Conservation (phyloP, 2,888 invertebrate species). For the Drymonia ruficornis region DNA sequence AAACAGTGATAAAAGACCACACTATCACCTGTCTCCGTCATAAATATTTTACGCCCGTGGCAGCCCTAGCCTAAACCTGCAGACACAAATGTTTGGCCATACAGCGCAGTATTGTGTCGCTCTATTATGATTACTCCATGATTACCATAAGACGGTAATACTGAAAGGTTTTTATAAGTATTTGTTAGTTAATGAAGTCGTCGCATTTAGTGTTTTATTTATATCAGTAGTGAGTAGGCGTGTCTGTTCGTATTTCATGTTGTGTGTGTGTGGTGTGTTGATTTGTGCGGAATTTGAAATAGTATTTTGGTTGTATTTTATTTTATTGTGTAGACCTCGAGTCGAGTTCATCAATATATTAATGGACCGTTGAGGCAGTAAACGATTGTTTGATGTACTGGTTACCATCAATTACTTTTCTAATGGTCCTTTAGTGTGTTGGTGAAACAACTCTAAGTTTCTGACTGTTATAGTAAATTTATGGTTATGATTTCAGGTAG, state of each 20-base stretch:
- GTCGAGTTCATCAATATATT: no score
- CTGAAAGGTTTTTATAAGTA: conserved; percentile 64
- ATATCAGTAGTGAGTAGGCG: conserved; percentile 69
- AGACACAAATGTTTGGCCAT: conserved; percentile 58
- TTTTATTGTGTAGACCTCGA: background rate
- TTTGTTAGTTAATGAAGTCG: conserved; percentile 72
- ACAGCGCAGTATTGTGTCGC: conserved; percentile 53
- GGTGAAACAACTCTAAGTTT: no score
- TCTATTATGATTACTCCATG: conserved; percentile 62
- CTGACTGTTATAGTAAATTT: no score
- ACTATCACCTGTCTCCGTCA: background rate
- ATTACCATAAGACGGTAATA: conserved; percentile 63
- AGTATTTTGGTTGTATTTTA: background rate
- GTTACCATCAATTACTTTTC: no score
- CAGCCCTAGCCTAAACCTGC: conserved; percentile 60
- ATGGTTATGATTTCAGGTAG: no score
- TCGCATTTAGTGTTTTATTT: conserved; percentile 58
- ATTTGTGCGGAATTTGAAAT: background rate
- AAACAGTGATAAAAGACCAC: no score
- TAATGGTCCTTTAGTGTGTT: no score
- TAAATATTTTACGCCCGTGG: conserved; percentile 18
- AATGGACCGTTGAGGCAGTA: no score
- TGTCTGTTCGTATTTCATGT: conserved; percentile 46
- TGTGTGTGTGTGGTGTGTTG: background rate
- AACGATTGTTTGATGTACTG: no score